Evolutionary conservation across 2,113 vertebrate species (phyloP), one percentile per base, ranked within the genome.

Genomic region (Helogale parvula): DNA sequence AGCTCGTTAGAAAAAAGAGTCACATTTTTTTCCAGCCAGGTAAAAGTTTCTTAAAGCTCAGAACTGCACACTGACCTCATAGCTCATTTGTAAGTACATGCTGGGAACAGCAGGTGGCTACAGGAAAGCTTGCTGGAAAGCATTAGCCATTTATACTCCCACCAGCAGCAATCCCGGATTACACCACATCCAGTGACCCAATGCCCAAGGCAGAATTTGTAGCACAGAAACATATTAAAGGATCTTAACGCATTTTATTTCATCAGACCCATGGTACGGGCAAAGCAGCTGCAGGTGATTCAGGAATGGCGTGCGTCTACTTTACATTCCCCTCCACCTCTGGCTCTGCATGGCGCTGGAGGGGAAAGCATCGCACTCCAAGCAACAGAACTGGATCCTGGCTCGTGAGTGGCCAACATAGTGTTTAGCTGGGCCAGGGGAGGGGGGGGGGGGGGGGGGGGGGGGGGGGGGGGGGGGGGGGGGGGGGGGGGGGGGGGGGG

Each of bases 131-230:
- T 93, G 89, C 4, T 76, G 79, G 81, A 79, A 93, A 94, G 52
- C 87, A 76, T 47, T 74, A 92, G 88, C 92, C 93, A 79, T 86
- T 97, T 92, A 92, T 25, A 88, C 38, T 65, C 82, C 74, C 65
- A 88, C 41, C 83, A 95, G 94, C 77, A 93, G 85, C 88, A 96
- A 91, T 57, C 79, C 87, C 38, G n/a, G 79, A 69, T 88, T 93
- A 93, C 13, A 96, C 35, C 83, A 29, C 38, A 68, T 86, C 79
- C 6, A 0, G 74, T 90, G 83, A 97, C 92, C 96, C 66, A 80
- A 47, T 47, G 91, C 94, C 93, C 94, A 97, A 94, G 87, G 98
- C 93, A 92, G 96, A 97, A 88, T 87, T 25, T 94, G 96, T 54
- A 95, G 93, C 94, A 97, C 93, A 91, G 76, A 96, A 96, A 86